A percentile compares a stretch with the other conserved stretches of the same genome.
Evolutionary conservation across 2,888 invertebrate genomes (phyloP).

Genomic region (Phania funesta): DNA sequence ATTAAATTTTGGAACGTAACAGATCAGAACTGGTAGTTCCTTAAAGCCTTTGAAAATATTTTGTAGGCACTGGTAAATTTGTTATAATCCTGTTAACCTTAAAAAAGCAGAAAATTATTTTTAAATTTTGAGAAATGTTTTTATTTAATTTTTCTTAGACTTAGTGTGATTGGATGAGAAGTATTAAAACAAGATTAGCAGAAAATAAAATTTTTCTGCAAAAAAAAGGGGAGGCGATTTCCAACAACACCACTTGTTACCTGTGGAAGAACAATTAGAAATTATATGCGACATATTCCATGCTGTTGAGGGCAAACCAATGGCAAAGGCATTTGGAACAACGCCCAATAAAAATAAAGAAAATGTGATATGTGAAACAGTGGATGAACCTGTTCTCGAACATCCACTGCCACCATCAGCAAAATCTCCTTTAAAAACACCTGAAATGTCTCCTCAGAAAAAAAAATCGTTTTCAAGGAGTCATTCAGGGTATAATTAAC

Average conservation of each 20-base stretch:
- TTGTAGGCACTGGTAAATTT: too few species aligned
- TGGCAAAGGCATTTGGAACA: slow-evolving; percentile 12
- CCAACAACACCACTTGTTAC: slow-evolving; percentile 16
- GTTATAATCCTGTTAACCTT: too few species aligned
- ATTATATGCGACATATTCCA: slow-evolving; percentile 16
- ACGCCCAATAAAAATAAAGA: background rate
- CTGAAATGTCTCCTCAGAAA: slow-evolving; percentile 4
- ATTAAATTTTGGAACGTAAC: background rate
- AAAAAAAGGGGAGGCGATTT: slow-evolving; percentile 6
- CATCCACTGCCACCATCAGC: background rate
- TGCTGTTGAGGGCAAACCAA: slow-evolving; percentile 9
- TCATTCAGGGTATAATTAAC: background rate
- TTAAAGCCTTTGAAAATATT: too few species aligned
- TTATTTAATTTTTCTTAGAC: background rate
- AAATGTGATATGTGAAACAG: background rate
- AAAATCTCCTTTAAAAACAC: background rate
- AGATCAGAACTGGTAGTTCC: too few species aligned
- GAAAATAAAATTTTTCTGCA: slow-evolving; percentile 3
- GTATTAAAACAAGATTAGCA: slow-evolving; percentile 15
- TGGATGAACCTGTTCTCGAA: background rate
- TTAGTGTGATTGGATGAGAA: slow-evolving; percentile 27
- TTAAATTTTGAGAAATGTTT: background rate
- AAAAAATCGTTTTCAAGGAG: slow-evolving; percentile 8
- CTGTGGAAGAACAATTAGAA: slow-evolving; percentile 9
- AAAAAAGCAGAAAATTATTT: too few species aligned